Percentiles rank a stretch among this genome's conserved stretches.
These are phyloP conservation scores for Notolabrus celidotus DNA, from an alignment of 2,797 vertebrate genomes.

Conservation along the genomic window DNA sequence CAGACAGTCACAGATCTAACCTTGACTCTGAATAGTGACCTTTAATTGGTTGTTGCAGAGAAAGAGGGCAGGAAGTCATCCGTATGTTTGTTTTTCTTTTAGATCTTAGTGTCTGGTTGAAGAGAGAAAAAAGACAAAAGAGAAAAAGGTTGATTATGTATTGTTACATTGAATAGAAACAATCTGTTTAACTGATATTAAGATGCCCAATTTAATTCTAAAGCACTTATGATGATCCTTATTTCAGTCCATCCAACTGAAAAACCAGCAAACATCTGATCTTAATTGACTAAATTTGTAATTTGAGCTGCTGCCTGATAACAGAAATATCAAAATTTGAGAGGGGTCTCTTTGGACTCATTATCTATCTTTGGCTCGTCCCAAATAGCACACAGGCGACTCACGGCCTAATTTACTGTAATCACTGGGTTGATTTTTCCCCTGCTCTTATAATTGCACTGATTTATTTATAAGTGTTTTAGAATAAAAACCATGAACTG, in stretches of 20 bases:
- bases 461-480: constrained; percentile 45
- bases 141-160: not conserved
- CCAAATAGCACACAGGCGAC: constrained; percentile 18
- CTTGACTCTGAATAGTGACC: constrained; percentile 46
- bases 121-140: not conserved
- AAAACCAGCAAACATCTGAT: constrained; percentile 30
- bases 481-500: constrained; percentile 34
- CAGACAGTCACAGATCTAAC: constrained; percentile 53
- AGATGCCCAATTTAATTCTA: not conserved
- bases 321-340: constrained; percentile 27
- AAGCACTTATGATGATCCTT: not conserved
- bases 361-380: constrained; percentile 47
- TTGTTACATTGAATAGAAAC: not conserved
- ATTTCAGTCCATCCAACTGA: constrained; percentile 3
- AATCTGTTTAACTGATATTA: not conserved
- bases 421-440: constrained; percentile 40
- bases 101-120: not conserved
- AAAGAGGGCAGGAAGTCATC: constrained; percentile 8
- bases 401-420: constrained; percentile 48
- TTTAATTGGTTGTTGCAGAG: constrained; percentile 60
- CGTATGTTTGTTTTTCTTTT: not conserved
- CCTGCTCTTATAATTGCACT: constrained; percentile 31
- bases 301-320: constrained; percentile 33
- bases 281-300: constrained; percentile 15
- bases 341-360: constrained; percentile 29